These are phyloP conservation scores for Atractosteus spatula DNA, from an alignment of 2,113 vertebrate genomes.

Conservation along the genomic window DNA sequence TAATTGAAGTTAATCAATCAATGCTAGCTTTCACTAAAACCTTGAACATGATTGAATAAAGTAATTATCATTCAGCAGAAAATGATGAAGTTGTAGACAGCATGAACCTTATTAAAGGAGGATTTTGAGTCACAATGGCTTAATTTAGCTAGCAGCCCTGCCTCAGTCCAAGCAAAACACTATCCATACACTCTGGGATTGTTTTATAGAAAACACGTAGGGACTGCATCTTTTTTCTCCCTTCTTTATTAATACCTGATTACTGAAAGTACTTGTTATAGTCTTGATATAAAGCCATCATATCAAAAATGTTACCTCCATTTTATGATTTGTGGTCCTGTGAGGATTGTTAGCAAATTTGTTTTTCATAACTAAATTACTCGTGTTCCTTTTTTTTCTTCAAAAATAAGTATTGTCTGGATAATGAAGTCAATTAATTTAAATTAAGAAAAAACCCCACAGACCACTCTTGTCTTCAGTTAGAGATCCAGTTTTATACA, in stretches of 20 bases:
- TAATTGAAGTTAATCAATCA: slow-evolving; percentile 99
- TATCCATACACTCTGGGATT: slow-evolving; percentile 57
- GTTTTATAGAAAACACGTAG: slow-evolving; percentile 46
- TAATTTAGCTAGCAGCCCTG: slow-evolving; percentile 98
- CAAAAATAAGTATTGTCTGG: neutral
- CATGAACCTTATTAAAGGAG: slow-evolving; percentile 99
- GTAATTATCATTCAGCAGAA: slow-evolving; percentile 99
- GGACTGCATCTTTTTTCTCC: slow-evolving; percentile 40
- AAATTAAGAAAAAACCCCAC: too few species aligned
- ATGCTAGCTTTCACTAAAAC: slow-evolving; percentile 99
- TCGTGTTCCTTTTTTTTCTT: neutral
- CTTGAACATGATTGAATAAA: slow-evolving; percentile 99
- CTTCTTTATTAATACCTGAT: slow-evolving; percentile 45
- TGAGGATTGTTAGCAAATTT: neutral
- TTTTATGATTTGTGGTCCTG: neutral
- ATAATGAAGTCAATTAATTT: neutral
- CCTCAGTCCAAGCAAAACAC: slow-evolving; percentile 69
- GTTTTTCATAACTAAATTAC: neutral
- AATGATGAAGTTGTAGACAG: slow-evolving; percentile 99
- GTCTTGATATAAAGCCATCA: slow-evolving; percentile 48
- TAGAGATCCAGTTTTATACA: too few species aligned
- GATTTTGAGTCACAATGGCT: slow-evolving; percentile 99
- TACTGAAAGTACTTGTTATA: slow-evolving; percentile 57
- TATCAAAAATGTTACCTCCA: slow-evolving; percentile 34
- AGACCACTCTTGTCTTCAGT: too few species aligned